Percentiles rank a stretch among this genome's conserved stretches.
These are phyloP conservation scores for Ameiurus melas DNA, from an alignment of 2,113 vertebrate species.

Conservation along the genomic window DNA sequence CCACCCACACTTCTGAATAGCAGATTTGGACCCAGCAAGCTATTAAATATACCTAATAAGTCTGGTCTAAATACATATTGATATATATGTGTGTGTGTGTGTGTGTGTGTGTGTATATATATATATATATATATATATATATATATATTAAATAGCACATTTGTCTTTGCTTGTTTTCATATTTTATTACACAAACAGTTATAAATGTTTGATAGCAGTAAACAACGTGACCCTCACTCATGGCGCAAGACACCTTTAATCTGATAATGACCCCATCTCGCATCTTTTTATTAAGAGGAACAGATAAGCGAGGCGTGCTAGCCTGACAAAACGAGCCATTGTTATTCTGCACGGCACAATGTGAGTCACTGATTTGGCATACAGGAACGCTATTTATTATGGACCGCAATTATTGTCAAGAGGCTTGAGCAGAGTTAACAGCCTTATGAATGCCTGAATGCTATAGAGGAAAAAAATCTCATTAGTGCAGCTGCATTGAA, in stretches of 20 bases:
- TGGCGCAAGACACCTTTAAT: constrained; percentile 44
- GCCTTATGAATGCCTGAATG: constrained; percentile 41
- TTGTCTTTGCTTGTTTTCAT: neutral
- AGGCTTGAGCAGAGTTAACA: constrained; percentile 47
- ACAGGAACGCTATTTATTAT: constrained; percentile 48
- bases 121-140: no score
- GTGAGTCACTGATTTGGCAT: constrained; percentile 53
- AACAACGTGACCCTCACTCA: constrained; percentile 42
- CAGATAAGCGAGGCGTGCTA: constrained; percentile 37
- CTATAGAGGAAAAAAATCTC: constrained; percentile 35
- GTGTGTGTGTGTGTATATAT: no score
- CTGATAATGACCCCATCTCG: constrained; percentile 42
- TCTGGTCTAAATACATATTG: neutral
- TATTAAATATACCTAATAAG: neutral
- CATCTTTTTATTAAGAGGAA: constrained; percentile 47
- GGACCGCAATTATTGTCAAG: constrained; percentile 53
- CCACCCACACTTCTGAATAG: constrained; percentile 22
- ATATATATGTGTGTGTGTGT: neutral
- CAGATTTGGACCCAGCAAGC: neutral
- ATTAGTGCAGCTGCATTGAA: constrained; percentile 36
- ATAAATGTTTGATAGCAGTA: constrained; percentile 28
- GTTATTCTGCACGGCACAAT: constrained; percentile 43
- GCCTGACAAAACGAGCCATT: constrained; percentile 43
- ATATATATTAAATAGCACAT: neutral
- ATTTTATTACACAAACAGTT: neutral